These are phyloP conservation scores for Danio albolineatus DNA, from an alignment of 2,797 vertebrate genomes.

Conservation along the genomic window DNA sequence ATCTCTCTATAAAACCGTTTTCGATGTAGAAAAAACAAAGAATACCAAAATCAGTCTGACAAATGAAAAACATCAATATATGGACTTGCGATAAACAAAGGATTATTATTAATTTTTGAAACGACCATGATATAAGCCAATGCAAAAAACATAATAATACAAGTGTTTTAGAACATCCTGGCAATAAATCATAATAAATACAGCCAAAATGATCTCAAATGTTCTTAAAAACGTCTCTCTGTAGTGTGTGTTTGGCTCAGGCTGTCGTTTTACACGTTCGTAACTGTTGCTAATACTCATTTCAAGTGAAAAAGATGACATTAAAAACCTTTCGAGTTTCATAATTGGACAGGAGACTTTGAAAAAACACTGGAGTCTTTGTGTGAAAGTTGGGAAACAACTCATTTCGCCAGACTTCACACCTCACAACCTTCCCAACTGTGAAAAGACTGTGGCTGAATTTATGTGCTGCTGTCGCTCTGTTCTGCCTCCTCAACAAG, in stretches of 20 bases:
- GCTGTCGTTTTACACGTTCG: neutral
- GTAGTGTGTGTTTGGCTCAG: neutral
- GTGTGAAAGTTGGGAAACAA: neutral
- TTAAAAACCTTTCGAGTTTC: neutral
- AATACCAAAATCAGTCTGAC: neutral
- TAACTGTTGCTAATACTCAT: neutral
- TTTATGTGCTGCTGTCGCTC: constrained; percentile 12
- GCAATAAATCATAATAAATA: neutral
- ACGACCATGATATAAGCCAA: neutral
- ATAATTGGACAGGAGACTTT: constrained; percentile 1
- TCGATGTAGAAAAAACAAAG: neutral
- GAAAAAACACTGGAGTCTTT: neutral
- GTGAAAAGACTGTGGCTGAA: constrained; percentile 33
- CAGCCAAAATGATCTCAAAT: neutral
- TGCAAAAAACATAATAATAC: neutral
- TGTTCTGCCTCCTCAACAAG: neutral
- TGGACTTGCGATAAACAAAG: neutral
- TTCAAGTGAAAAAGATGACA: constrained; percentile 1
- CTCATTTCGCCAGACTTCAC: neutral
- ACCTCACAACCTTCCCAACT: constrained; percentile 26
- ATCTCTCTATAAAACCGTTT: constrained; percentile 2
- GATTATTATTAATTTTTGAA: neutral
- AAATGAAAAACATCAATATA: neutral
- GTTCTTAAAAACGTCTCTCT: neutral
- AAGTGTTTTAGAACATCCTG: neutral